Percentiles rank a stretch among this genome's conserved stretches.
Evolutionary conservation across 2,113 vertebrate genomes (phyloP).

Genomic region (Colistium nudipinnis): DNA sequence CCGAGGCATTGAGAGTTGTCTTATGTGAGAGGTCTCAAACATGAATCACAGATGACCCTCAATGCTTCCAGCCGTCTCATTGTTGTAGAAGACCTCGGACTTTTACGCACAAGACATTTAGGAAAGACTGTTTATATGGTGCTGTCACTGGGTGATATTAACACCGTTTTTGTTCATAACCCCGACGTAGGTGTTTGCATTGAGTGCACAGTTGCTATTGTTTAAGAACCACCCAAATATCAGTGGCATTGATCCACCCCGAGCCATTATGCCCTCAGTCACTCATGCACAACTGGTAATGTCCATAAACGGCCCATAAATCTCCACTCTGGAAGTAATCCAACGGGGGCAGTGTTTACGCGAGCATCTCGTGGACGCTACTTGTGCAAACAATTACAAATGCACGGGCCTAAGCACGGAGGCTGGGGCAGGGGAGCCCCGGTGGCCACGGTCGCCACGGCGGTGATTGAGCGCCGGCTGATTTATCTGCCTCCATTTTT

Average conservation of each 20-base stretch:
- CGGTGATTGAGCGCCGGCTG: constrained; percentile 59
- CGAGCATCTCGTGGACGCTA: constrained; percentile 20
- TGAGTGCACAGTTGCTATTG: neutral
- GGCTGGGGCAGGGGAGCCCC: constrained; percentile 33
- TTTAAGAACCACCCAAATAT: neutral
- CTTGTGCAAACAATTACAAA: constrained; percentile 40
- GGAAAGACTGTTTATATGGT: too few species aligned
- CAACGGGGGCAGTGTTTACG: constrained; percentile 18
- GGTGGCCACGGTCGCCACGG: constrained; percentile 52
- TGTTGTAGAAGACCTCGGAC: neutral
- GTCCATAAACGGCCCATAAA: neutral
- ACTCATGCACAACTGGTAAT: neutral
- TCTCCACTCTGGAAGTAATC: neutral
- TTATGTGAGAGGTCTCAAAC: constrained; percentile 53
- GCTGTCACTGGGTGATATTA: neutral
- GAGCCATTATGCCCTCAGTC: neutral
- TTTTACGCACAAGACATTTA: neutral
- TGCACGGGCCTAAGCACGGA: constrained; percentile 31
- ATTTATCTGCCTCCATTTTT: constrained; percentile 76
- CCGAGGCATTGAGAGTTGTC: constrained; percentile 42
- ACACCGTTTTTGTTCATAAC: neutral
- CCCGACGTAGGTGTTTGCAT: neutral
- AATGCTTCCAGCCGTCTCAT: neutral
- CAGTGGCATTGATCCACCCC: neutral
- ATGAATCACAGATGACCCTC: constrained; percentile 43